Evolutionary conservation across 1,140 invertebrate genomes (phyloP).

Genomic region (Piezodorus guildinii): DNA sequence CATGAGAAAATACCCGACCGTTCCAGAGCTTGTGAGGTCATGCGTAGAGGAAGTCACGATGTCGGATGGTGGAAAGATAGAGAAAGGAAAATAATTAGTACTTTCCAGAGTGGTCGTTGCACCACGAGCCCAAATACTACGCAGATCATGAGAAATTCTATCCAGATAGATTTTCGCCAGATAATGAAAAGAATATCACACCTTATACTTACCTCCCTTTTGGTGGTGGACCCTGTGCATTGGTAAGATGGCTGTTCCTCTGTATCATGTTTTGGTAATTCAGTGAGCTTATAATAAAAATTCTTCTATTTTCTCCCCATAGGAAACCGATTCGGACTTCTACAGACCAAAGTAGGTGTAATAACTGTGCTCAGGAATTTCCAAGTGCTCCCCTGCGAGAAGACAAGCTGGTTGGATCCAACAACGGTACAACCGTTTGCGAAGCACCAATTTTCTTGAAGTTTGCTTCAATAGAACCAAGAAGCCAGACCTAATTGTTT

Average conservation of each 20-base stretch:
- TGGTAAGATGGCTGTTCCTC: constrained; percentile 34
- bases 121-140: constrained; percentile 34
- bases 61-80: constrained; percentile 24
- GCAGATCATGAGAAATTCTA: constrained; percentile 35
- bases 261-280: too few species aligned
- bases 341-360: too few species aligned
- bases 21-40: constrained; percentile 35
- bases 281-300: too few species aligned
- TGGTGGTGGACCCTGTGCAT: constrained; percentile 65
- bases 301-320: too few species aligned
- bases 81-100: constrained; percentile 32
- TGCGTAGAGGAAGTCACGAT: constrained; percentile 36
- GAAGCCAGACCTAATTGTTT: too few species aligned
- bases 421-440: too few species aligned
- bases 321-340: too few species aligned
- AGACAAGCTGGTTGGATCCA: too few species aligned
- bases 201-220: constrained; percentile 55
- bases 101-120: constrained; percentile 35
- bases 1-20: constrained; percentile 43
- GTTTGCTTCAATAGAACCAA: too few species aligned
- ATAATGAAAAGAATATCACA: constrained; percentile 28
- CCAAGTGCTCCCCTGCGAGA: too few species aligned
- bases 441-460: too few species aligned
- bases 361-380: too few species aligned
- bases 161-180: constrained; percentile 33